phyloP scores from a whole-genome alignment of 2,888 invertebrate genomes.

The Drosophila conformis region DNA sequence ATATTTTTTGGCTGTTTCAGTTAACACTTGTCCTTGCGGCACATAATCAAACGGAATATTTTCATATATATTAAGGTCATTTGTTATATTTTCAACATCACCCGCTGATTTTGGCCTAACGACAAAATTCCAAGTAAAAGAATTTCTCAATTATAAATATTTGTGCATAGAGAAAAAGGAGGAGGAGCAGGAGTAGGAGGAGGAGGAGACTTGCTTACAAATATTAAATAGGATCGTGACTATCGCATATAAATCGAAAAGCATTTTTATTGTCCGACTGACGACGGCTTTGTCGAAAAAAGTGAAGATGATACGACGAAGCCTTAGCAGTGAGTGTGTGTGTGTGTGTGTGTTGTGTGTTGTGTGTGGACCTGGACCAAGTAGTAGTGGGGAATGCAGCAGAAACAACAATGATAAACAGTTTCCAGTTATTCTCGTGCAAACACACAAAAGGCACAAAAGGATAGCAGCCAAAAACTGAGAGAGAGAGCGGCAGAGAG shows the following conservation, averaged over 20 bases:
- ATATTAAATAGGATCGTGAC: conserved; percentile 56
- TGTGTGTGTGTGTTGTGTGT: conserved; percentile 1
- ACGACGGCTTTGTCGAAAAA: conserved; percentile 36
- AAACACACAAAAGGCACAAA: conserved; percentile 57
- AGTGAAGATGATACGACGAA: conserved; percentile 42
- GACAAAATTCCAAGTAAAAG: conserved; percentile 69
- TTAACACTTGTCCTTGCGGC: conserved; percentile 52
- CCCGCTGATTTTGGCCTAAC: conserved; percentile 58
- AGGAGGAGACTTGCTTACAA: conserved; percentile 7
- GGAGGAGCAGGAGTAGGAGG: background rate
- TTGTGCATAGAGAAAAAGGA: background rate
- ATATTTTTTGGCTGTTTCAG: conserved; percentile 5
- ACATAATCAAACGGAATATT: conserved; percentile 54
- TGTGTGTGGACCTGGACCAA: conserved; percentile 20
- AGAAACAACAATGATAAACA: conserved; percentile 79
- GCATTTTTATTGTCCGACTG: conserved; percentile 62
- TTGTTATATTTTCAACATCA: conserved; percentile 61
- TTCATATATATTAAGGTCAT: conserved; percentile 52
- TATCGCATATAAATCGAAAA: conserved; percentile 48
- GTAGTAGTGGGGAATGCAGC: conserved; percentile 46
- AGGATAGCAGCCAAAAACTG: conserved; percentile 51
- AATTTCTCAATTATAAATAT: conserved; percentile 59
- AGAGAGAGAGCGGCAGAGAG: conserved; percentile 1
- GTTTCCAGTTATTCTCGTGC: conserved; percentile 73
- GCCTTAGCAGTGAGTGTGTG: conserved; percentile 30